Evolutionary conservation across 2,113 vertebrate genomes (phyloP), one percentile per base, ranked within the genome.

Genomic region (Gasterosteus aculeatus): DNA sequence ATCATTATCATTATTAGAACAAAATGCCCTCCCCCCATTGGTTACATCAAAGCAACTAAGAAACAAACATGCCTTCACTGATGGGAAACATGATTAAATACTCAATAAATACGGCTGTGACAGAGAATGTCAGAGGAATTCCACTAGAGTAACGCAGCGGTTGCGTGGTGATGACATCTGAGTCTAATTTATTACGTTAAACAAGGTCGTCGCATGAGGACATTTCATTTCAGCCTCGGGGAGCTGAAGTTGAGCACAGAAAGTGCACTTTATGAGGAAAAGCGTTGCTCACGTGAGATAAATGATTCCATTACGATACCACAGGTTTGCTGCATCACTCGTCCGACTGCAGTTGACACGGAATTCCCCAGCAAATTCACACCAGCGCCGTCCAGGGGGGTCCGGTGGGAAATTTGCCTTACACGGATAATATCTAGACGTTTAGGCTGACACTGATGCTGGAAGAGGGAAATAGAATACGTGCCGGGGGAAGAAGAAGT

Each of bases 371-470:
- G 59, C 41, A 66, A 68, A 61, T 31, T 62, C 14, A 57, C 49
- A 54, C 56, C 51, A 69, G 18, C 39, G 22, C 41, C 18, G 12
- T 26, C 38, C 38, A 39, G 29, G 70, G 63, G 63, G 60, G 31
- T 73, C 63, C 60, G 33, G 33, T 54, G 73, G 74, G 60, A 85
- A 86, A 86, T 38, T 81, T 29, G 53, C 81, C 61, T 41, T 65
- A 57, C 42, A 63, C 62, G 74, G 65, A 78, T 35, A 83, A 73
- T 49, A 29, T 10, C 42, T 76, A 49, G 35, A 81, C 68, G 72
- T 68, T 64, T 29, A 58, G 10, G 31, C 72, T 12, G 69, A 19
- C 10, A 10, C 42, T 60, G 18, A 7, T 22, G 38, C 53, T 69
- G 46, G 19, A 56, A 65, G 49, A 63, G 44, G 35, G 41, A 35